Evolutionary conservation across 2,113 vertebrate species (phyloP), one percentile per base, ranked within the genome.

Genomic region (Plotosus lineatus): DNA sequence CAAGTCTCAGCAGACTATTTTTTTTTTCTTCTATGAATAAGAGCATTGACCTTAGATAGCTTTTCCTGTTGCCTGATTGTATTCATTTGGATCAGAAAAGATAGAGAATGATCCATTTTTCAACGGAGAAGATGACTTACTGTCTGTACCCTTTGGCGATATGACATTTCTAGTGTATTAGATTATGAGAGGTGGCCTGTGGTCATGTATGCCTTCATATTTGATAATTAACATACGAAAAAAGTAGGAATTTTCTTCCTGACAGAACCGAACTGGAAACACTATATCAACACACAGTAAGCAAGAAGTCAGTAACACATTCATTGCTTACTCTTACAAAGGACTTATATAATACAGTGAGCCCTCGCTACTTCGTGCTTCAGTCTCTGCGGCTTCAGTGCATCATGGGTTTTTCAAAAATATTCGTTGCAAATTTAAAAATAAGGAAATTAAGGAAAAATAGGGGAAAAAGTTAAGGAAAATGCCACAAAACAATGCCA

Each of bases 311-410:
- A 76, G 81, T 80, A 75, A 84, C 81, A 61, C 36, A 53, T 40
- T 21, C 77, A 76, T 75, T 63, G 77, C 63, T 68, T 65, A 78
- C 79, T 80, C 73, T 71, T 83, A 78, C 63, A n/a, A n/a, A n/a
- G n/a, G n/a, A n/a, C n/a, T n/a, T n/a, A n/a, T n/a, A n/a, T n/a
- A n/a, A n/a, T n/a, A n/a, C n/a, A n/a, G n/a, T n/a, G n/a, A n/a
- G n/a, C n/a, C n/a, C n/a, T n/a, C n/a, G n/a, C n/a, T n/a, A n/a
- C n/a, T n/a, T n/a, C n/a, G n/a, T n/a, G n/a, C n/a, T n/a, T n/a
- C n/a, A n/a, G n/a, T n/a, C n/a, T n/a, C n/a, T n/a, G n/a, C n/a
- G n/a, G n/a, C n/a, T n/a, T n/a, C n/a, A n/a, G n/a, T n/a, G n/a
- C n/a, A n/a, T n/a, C n/a, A n/a, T n/a, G n/a, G n/a, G n/a, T n/a